A percentile compares a stretch with the other conserved stretches of the same genome.
Conservation (phyloP, 2,797 vertebrate species). For the Apodemus agrarius region DNA sequence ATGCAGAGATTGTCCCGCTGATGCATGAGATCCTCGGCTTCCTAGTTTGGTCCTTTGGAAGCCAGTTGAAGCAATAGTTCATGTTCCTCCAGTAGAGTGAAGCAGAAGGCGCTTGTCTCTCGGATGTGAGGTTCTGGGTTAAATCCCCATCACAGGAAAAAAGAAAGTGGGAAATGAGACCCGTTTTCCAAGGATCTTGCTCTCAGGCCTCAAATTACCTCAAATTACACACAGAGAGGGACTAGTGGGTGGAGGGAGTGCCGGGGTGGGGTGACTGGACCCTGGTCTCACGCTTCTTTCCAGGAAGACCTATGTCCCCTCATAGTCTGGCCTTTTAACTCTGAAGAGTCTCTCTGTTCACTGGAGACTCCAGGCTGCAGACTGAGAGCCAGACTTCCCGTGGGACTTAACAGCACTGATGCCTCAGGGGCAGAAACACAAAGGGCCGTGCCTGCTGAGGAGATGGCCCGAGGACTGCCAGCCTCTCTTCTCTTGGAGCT, state of each 20-base stretch:
- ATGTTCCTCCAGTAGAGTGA: background rate
- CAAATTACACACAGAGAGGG: background rate
- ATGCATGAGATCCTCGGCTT: background rate
- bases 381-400: background rate
- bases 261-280: background rate
- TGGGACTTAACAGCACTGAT: rapidly evolving
- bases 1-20: background rate
- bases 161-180: too few relatives aligned
- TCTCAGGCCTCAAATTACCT: too few relatives aligned
- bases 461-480: background rate
- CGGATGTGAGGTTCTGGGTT: background rate
- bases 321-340: background rate
- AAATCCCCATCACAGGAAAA: background rate
- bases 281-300: background rate
- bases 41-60: background rate
- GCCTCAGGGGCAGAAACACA: background rate
- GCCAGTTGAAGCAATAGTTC: background rate
- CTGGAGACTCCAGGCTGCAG: background rate
- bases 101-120: background rate
- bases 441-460: background rate
- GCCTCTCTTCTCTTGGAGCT: background rate
- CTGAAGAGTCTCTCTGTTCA: background rate
- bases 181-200: background rate
- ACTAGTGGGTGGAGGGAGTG: background rate
- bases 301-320: background rate